Percentiles rank a stretch among this genome's conserved stretches.
Conservation (phyloP, 2,888 invertebrate genomes). For the Caenorhabditis sp. region DNA sequence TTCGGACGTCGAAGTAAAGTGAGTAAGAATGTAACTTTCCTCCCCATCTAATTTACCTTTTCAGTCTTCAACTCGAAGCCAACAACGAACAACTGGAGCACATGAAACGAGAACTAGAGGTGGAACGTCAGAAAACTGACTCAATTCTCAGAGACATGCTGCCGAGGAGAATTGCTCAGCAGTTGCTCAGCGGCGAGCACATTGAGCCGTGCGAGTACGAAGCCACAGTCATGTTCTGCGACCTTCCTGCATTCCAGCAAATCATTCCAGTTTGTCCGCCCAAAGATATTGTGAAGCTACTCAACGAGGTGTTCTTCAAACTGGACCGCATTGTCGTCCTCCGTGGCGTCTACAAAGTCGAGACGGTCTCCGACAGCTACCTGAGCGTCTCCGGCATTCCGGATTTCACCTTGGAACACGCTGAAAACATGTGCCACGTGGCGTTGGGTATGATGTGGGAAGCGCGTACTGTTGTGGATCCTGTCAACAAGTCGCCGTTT, state of each 20-base stretch:
- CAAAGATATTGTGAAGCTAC: constrained; percentile 79
- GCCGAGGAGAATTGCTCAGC: constrained; percentile 78
- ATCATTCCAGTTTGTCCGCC: constrained; percentile 79
- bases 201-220: constrained; percentile 77
- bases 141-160: constrained; percentile 79
- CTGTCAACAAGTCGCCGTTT: constrained; percentile 61
- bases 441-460: constrained; percentile 78
- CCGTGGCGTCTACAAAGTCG: constrained; percentile 76
- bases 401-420: constrained; percentile 71
- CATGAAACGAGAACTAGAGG: constrained; percentile 75
- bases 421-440: constrained; percentile 77
- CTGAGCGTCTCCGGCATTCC: constrained; percentile 75
- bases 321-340: constrained; percentile 74
- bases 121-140: constrained; percentile 76
- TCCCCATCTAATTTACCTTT: constrained; percentile 24
- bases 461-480: constrained; percentile 72
- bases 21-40: not conserved
- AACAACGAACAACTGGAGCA: constrained; percentile 79
- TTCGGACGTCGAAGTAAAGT: constrained; percentile 78
- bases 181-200: constrained; percentile 77
- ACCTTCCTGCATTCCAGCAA: constrained; percentile 79
- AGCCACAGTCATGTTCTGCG: constrained; percentile 79
- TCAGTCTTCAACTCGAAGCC: constrained; percentile 80
- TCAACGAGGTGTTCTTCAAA: constrained; percentile 80
- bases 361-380: constrained; percentile 76